Evolutionary conservation across 2,797 vertebrate genomes (phyloP).

Genomic region (Oreortyx pictus): DNA sequence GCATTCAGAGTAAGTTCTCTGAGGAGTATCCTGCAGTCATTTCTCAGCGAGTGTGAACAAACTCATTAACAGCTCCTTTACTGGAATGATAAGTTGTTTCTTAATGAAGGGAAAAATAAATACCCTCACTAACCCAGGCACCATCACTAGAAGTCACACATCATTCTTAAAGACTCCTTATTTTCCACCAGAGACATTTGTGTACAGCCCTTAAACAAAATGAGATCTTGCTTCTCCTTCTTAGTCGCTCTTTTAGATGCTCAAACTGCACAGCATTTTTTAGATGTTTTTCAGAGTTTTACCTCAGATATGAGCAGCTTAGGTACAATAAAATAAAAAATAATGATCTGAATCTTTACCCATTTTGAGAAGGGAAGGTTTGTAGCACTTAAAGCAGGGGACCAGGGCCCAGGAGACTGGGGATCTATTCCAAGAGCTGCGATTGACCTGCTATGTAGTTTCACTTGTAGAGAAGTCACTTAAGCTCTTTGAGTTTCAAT

Average conservation of each 20-base stretch:
- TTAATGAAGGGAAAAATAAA: conserved; percentile 79
- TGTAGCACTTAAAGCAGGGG: conserved; percentile 26
- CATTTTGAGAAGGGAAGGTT: conserved; percentile 15
- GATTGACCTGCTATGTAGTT: conserved; percentile 57
- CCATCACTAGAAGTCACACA: conserved; percentile 72
- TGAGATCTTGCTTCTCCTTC: conserved; percentile 58
- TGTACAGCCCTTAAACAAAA: conserved; percentile 68
- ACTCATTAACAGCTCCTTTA: conserved; percentile 79
- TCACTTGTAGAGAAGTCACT: conserved; percentile 60
- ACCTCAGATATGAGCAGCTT: background rate
- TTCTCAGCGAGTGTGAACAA: conserved; percentile 78
- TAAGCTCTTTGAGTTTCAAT: conserved; percentile 57
- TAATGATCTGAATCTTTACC: conserved; percentile 8
- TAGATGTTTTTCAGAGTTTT: conserved; percentile 20
- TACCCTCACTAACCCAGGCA: conserved; percentile 69
- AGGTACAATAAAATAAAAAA: conserved; percentile 26
- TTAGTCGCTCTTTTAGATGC: conserved; percentile 46
- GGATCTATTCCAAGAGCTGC: conserved; percentile 56
- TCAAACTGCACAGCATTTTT: conserved; percentile 24
- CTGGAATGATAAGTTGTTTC: conserved; percentile 78
- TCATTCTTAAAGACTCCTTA: conserved; percentile 76
- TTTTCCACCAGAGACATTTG: conserved; percentile 73
- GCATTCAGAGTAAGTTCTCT: conserved; percentile 71
- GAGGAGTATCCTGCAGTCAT: conserved; percentile 76
- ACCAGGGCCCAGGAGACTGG: conserved; percentile 23